Conservation (phyloP, 2,888 invertebrate genomes). For the Selenia dentaria region DNA sequence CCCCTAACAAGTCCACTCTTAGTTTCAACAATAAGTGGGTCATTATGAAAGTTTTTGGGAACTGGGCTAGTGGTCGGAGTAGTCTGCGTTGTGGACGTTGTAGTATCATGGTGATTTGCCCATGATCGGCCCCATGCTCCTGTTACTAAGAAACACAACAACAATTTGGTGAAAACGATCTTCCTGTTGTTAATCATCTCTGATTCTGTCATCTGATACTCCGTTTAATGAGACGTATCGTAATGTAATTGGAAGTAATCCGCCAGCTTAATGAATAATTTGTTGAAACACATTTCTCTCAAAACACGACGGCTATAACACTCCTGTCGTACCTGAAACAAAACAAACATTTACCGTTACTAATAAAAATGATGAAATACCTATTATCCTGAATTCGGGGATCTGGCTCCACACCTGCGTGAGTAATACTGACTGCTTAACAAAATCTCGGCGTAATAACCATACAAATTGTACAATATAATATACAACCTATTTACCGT, state of each 20-base stretch:
- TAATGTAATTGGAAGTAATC: slow-evolving; percentile 71
- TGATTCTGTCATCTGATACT: slow-evolving; percentile 37
- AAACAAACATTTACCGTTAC: slow-evolving; percentile 24
- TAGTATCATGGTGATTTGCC: slow-evolving; percentile 81
- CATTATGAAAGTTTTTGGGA: slow-evolving; percentile 83
- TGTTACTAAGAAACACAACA: slow-evolving; percentile 63
- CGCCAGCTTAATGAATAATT: slow-evolving; percentile 70
- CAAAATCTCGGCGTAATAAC: not conserved
- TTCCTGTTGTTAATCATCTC: slow-evolving; percentile 69
- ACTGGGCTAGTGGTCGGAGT: slow-evolving; percentile 74
- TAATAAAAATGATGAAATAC: not conserved
- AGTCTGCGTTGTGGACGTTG: slow-evolving; percentile 77
- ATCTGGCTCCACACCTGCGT: not conserved
- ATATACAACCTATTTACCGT: not conserved
- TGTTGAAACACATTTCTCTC: slow-evolving; percentile 76
- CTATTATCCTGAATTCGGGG: not conserved
- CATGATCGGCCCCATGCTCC: slow-evolving; percentile 71
- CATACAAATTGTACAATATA: not conserved
- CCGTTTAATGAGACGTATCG: slow-evolving; percentile 54
- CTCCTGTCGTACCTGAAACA: slow-evolving; percentile 58
- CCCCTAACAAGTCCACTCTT: slow-evolving; percentile 93
- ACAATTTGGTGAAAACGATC: slow-evolving; percentile 72
- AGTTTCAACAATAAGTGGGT: slow-evolving; percentile 93
- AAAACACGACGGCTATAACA: slow-evolving; percentile 34
- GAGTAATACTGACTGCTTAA: not conserved